Conservation (phyloP, 2,888 invertebrate genomes). For the Caradrina clavipalpis region DNA sequence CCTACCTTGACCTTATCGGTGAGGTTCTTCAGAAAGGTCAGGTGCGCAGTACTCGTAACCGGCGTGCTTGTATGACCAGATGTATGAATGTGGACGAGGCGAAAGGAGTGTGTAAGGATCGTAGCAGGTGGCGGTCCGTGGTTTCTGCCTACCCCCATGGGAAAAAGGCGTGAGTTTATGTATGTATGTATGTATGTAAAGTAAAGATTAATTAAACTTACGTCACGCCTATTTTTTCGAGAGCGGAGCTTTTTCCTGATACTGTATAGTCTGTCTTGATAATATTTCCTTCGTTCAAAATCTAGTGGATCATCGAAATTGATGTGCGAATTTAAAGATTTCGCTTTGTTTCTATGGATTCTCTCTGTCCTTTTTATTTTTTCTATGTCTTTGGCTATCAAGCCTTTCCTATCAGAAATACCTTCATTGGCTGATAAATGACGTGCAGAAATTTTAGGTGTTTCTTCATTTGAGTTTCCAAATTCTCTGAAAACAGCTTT, state of each 20-base stretch:
- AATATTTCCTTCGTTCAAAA: constrained; percentile 77
- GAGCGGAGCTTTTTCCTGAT: constrained; percentile 72
- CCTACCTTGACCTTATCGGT: too few species aligned
- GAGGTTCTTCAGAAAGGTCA: too few species aligned
- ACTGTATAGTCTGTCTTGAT: constrained; percentile 79
- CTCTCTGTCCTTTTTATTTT: constrained; percentile 49
- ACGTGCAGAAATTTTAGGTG: constrained; percentile 31
- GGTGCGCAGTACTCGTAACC: too few species aligned
- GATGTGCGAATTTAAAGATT: constrained; percentile 42
- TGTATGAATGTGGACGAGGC: too few species aligned
- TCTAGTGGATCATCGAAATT: constrained; percentile 68
- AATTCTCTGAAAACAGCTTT: constrained; percentile 17
- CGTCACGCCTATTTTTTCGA: constrained; percentile 60
- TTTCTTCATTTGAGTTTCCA: constrained; percentile 36
- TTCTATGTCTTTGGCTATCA: constrained; percentile 21
- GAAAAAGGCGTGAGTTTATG: too few species aligned
- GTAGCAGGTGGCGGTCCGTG: too few species aligned
- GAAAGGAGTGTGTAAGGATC: too few species aligned
- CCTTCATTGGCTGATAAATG: constrained; percentile 14
- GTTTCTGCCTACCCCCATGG: too few species aligned
- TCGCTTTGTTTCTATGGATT: constrained; percentile 45
- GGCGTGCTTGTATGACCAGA: too few species aligned
- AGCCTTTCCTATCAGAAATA: constrained; percentile 12
- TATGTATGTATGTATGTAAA: too few species aligned
- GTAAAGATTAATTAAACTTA: constrained; percentile 50